These are phyloP conservation scores for Arctia plantaginis DNA, from an alignment of 2,888 invertebrate genomes.

Conservation along the genomic window DNA sequence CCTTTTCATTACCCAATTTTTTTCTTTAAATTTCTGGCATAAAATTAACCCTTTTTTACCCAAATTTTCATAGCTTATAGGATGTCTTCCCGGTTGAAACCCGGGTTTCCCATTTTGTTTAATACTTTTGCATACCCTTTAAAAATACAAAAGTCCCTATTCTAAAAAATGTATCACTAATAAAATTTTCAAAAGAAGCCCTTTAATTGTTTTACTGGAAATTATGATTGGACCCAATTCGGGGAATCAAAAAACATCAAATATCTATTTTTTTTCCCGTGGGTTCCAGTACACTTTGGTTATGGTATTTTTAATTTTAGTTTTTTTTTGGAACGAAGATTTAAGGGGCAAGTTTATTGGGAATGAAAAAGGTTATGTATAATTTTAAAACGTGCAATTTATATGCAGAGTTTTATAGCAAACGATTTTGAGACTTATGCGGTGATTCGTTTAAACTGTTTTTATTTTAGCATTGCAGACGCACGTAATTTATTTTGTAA, in stretches of 20 bases:
- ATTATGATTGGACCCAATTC: background rate
- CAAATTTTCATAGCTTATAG: too few species aligned
- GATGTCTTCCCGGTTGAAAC: too few species aligned
- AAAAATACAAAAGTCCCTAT: background rate
- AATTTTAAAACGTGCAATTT: constrained; percentile 33
- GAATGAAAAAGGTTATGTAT: constrained; percentile 18
- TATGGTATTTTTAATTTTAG: constrained; percentile 15
- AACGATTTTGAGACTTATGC: constrained; percentile 54
- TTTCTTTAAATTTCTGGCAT: too few species aligned
- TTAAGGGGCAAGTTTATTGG: constrained; percentile 38
- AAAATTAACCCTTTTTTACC: too few species aligned
- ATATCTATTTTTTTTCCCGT: constrained; percentile 7
- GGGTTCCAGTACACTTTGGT: constrained; percentile 25
- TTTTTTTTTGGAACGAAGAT: constrained; percentile 29
- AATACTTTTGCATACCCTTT: background rate
- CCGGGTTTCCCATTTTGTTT: too few species aligned
- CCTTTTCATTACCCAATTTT: too few species aligned
- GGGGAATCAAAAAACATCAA: background rate
- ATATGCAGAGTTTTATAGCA: constrained; percentile 46
- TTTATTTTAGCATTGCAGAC: constrained; percentile 62
- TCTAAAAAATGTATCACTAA: background rate
- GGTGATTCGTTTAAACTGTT: constrained; percentile 57
- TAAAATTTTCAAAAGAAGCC: background rate
- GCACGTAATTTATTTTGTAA: constrained; percentile 59
- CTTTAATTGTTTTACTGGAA: constrained; percentile 1